Evolutionary conservation across 2,797 vertebrate species (phyloP), one percentile per base, ranked within the genome.

Genomic region (Acipenser ruthenus): DNA sequence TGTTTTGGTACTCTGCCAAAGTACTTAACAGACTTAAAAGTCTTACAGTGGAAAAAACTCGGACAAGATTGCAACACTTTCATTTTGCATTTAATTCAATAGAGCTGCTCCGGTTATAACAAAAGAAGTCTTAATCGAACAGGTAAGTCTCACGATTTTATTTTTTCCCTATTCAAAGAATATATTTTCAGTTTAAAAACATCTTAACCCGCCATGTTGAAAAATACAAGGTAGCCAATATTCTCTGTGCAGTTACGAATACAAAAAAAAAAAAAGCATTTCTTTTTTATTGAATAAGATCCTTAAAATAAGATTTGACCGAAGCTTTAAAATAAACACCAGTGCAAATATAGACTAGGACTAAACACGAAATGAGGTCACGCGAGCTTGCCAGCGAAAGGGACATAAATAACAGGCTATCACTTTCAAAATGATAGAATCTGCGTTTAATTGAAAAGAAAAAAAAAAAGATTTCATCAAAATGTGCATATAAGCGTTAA

Each of bases 131-230:
- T 69, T 78, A 80, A 81, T 67, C 64, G 73, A 62, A 67, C 67
- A 71, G 64, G 50, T 65, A 70, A 65, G 69, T 78, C 68, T 65
- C 65, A 62, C 52, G 11, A 69, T 68, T 77, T 56, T 71, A 78
- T 87, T 91, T 91, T 93, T 86, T 90, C 91, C 87, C 84, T 83
- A 70, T 87, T 83, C 89, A 88, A 89, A 94, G 87, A 89, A 88
- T 93, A 90, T 79, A 77, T 88, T 87, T 88, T 77, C 89, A 90
- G 84, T 91, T 93, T 79, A 84, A 75, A 75, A 89, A 88, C 82
- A 86, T 88, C 85, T 83, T 77, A 86, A 84, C 90, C 91, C 92
- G 94, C 94, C 93, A 94, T 95, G 88, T 95, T 96, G 93, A 90
- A 87, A 81, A 79, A 80, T 83, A 51, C 23, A 37, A 83, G 81